Conservation (phyloP, 1,140 invertebrate genomes). For the Drosophila leontia region DNA sequence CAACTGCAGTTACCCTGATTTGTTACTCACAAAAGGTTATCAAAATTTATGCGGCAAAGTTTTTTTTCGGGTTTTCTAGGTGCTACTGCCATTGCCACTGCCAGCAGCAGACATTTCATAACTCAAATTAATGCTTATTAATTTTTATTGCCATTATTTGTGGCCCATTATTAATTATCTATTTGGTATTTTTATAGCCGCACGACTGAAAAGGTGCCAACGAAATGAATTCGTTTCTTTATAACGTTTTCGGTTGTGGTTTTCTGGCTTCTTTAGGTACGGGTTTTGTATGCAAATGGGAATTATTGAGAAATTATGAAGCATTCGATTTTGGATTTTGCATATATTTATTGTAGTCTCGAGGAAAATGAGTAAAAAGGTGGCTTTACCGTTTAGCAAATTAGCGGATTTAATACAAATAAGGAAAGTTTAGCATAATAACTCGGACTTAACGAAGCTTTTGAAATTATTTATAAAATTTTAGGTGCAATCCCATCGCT, state of each 20-base stretch:
- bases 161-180: conserved; percentile 60
- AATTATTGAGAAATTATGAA: conserved; percentile 46
- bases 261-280: conserved; percentile 23
- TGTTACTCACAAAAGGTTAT: conserved; percentile 53
- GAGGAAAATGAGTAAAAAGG: conserved; percentile 10
- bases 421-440: not conserved
- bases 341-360: conserved; percentile 20
- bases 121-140: conserved; percentile 63
- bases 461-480: not conserved
- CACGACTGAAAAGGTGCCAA: conserved; percentile 45
- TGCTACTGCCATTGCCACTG: conserved; percentile 20
- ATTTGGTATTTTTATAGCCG: conserved; percentile 56
- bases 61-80: conserved; percentile 36
- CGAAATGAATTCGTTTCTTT: conserved; percentile 59
- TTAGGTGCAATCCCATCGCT: not conserved
- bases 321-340: conserved; percentile 20
- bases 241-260: conserved; percentile 19
- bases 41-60: conserved; percentile 60
- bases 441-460: not conserved
- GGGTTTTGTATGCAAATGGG: conserved; percentile 47
- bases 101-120: conserved; percentile 44
- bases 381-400: not conserved
- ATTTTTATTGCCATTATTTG: conserved; percentile 63
- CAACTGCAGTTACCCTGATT: conserved; percentile 59
- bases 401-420: conserved; percentile 3